Evolutionary conservation across 1,140 invertebrate genomes (phyloP), one percentile per base, ranked within the genome.

Genomic region (Lucilia cuprina): DNA sequence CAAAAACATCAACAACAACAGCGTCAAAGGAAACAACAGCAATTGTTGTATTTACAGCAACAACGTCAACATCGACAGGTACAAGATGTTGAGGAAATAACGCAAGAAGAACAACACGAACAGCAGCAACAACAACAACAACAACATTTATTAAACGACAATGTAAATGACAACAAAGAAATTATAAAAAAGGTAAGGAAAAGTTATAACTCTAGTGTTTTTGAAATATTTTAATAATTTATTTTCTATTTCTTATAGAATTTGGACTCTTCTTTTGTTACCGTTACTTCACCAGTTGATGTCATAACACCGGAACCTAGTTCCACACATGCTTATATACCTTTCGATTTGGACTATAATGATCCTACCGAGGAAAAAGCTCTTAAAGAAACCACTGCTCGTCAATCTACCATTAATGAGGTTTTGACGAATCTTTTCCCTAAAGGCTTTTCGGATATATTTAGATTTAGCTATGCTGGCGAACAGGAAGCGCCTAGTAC

Each of bases 361-460:
- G 77, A 80, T 50, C 77, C 77, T 85, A 88, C 10, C 86, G 88
- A 30, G 55, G 83, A 60, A 41, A 83, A 17, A 35, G 21, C 82
- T 47, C 21, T 47, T 5, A n/a, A 47, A 74, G 41, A 35, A 14
- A 8, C 30, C 14, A 25, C 41, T 21, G n/a, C 30, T 19, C 21
- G 87, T 85, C 87, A 86, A 19, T 86, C 86, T 1, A 90, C 89
- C 0, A 88, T 90, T 2, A 89, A 90, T 41, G 89, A 90, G 34
- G 89, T 90, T 17, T 85, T 90, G 1, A 86, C 87, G 7, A 90
- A 86, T 84, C 87, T 90, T 2, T 90, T 90, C 49, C 89, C 89
- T 77, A 89, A 90, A 34, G 89, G 89, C 4, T 90, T 90, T 77
- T 89, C 89, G 0, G 88, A 90, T 60, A 90, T 90, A 21, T 90